A percentile compares a stretch with the other conserved stretches of the same genome.
These are phyloP conservation scores for Eriocheir sinensis DNA, from an alignment of 1,140 invertebrate species.

Conservation along the genomic window DNA sequence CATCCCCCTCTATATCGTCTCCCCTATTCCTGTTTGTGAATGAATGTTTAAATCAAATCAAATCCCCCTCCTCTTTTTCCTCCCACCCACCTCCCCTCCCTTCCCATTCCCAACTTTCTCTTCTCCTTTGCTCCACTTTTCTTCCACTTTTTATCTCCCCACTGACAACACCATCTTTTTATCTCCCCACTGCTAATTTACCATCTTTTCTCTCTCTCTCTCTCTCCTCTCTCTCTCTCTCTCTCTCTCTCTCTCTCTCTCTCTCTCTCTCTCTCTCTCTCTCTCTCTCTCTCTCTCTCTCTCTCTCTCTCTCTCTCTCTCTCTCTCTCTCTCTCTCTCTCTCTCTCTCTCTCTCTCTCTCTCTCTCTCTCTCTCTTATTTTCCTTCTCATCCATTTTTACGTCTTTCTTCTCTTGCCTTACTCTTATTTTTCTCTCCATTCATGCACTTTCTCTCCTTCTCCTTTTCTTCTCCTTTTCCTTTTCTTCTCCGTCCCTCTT, in stretches of 20 bases:
- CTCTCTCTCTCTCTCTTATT: neutral
- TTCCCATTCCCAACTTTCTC: neutral
- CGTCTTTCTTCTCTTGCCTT: neutral
- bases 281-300: neutral
- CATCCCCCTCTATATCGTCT: too few species aligned
- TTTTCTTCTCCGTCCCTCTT: neutral
- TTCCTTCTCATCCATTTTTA: neutral
- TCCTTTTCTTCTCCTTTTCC: neutral
- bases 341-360: neutral
- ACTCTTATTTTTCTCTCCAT: neutral
- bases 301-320: neutral
- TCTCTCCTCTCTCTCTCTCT: neutral
- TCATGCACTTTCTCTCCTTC: neutral
- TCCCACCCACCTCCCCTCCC: neutral
- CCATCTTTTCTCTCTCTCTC: neutral
- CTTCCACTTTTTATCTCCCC: neutral
- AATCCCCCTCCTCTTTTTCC: too few species aligned
- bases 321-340: neutral
- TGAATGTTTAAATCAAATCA: too few species aligned
- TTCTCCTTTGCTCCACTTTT: neutral
- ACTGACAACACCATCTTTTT: neutral
- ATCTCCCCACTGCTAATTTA: neutral
- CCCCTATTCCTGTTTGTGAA: too few species aligned
- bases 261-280: neutral
- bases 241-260: neutral